Evolutionary conservation across 1,140 invertebrate genomes (phyloP), one percentile per base, ranked within the genome.

Genomic region (Drosophila parabipectinata): DNA sequence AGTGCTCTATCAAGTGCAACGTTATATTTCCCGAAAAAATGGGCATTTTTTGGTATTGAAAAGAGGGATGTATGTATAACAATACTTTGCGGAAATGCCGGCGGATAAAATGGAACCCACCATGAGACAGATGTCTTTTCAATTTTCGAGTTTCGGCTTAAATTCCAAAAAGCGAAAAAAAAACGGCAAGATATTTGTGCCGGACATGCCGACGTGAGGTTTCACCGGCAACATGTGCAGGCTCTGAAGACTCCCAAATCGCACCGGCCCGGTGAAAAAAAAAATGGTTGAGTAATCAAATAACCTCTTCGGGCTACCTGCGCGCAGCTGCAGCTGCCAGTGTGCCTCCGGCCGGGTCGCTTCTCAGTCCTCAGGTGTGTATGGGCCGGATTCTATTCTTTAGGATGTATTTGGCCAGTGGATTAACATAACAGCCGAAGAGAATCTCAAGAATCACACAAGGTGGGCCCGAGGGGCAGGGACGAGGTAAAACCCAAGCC

Each of bases 201-300:
- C 59, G 81, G 83, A 84, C 73, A 78, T 80, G 72, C 68, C 62
- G 37, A 72, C 54, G 77, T 75, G 64, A 80, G 66, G 64, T 56
- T 83, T 77, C 72, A 54, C 37, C 72, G 61, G 71, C 55, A 67
- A 54, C 72, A 82, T 76, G 60, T 68, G 41, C 41, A 44, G 59
- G 58, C 44, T 54, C 63, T 52, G 77, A 32, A 39, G 60, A 55
- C 39, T 15, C 41, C n/a, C 26, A 53, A 44, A 55, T 34, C 60
- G 30, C 26, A 28, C 26, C 26, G 26, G 26, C 26, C 5, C 5
- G 26, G 6, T 39, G 58, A 56, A 47, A 85, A 85, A 85, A 85
- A 87, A 85, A 87, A 87, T 87, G 81, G 81, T 85, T 81, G 72
- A 79, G 81, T 88, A 88, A 88, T 88, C 83, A 88, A 88, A 88